phyloP scores from a whole-genome alignment of 2,888 invertebrate genomes.

The Petrophora chlorosata region DNA sequence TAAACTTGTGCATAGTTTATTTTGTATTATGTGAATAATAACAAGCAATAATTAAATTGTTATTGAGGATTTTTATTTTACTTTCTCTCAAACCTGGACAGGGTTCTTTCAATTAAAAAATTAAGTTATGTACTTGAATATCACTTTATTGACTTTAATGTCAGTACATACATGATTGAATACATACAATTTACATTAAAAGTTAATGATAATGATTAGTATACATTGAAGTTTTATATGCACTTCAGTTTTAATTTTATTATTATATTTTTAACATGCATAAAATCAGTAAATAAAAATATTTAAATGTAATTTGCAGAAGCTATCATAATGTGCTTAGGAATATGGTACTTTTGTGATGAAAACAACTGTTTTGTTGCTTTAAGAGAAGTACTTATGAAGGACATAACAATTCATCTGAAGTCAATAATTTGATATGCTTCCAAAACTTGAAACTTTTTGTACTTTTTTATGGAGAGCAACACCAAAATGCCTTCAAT shows the following conservation, averaged over 20 bases:
- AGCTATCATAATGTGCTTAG: not conserved
- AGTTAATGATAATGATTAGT: conserved; percentile 12
- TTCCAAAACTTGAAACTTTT: conserved; percentile 49
- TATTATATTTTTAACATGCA: not conserved
- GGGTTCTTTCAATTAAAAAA: not conserved
- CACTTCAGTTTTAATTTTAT: conserved; percentile 7
- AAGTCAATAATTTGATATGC: conserved; percentile 49
- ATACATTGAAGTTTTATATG: conserved; percentile 14
- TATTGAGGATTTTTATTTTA: conserved; percentile 70
- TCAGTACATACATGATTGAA: conserved; percentile 55
- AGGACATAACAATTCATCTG: too few relatives aligned
- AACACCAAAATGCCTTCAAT: conserved; percentile 5
- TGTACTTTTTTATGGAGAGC: conserved; percentile 47
- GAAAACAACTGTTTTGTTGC: too few relatives aligned
- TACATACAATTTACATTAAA: conserved; percentile 49
- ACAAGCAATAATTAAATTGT: conserved; percentile 87
- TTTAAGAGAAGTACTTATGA: too few relatives aligned
- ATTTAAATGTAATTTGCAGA: not conserved
- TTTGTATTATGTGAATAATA: conserved; percentile 88
- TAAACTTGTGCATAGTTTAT: conserved; percentile 87
- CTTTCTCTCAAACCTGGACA: conserved; percentile 7
- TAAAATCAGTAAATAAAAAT: not conserved
- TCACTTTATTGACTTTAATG: conserved; percentile 56
- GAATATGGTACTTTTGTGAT: not conserved
- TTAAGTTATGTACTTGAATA: conserved; percentile 43